A percentile compares a stretch with the other conserved stretches of the same genome.
These are phyloP conservation scores for Glyptemys insculpta DNA, from an alignment of 2,797 vertebrate species.

Conservation along the genomic window DNA sequence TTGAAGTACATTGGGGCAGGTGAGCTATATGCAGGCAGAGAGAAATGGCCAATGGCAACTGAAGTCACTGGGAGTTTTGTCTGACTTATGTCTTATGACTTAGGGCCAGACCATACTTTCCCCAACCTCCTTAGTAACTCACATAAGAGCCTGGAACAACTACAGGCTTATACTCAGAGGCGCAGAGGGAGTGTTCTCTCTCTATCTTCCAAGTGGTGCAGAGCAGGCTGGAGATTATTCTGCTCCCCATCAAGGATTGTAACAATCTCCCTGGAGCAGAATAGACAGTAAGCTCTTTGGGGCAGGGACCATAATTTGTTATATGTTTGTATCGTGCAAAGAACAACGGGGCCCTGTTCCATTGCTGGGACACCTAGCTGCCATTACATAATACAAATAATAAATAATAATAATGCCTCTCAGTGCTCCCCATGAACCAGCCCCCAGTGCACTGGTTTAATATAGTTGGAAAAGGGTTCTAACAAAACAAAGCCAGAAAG, in stretches of 20 bases:
- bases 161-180: neutral
- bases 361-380: neutral
- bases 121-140: neutral
- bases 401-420: neutral
- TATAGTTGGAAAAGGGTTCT: neutral
- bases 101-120: neutral
- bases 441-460: neutral
- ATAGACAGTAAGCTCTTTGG: neutral
- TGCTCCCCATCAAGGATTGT: neutral
- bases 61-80: constrained; percentile 19
- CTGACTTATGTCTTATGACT: constrained; percentile 47
- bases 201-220: constrained; percentile 15
- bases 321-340: constrained; percentile 31
- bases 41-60: neutral
- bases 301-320: neutral
- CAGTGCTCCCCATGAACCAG: neutral
- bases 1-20: neutral
- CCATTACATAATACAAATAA: neutral
- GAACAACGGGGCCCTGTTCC: neutral
- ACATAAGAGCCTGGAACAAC: neutral
- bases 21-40: fast-evolving
- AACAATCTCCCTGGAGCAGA: neutral
- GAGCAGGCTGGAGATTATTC: constrained; percentile 35
- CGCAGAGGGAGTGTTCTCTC: neutral
- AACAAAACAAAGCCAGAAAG: constrained; percentile 56